Evolutionary conservation across 2,113 vertebrate species (phyloP).

Genomic region (Nothobranchius kuhntae): DNA sequence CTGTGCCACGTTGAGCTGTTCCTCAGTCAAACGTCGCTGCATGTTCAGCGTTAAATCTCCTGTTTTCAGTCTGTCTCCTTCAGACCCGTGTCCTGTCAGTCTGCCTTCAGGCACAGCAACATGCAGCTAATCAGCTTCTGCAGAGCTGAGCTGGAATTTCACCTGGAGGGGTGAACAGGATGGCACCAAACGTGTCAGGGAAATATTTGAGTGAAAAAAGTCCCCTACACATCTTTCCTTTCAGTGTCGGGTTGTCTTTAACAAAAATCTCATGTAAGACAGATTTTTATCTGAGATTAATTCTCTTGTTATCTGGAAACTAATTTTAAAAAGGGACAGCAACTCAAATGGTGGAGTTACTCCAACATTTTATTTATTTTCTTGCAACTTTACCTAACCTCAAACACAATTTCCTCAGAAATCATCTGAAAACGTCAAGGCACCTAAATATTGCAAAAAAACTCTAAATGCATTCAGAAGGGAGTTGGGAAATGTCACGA

Average conservation of each 20-base stretch:
- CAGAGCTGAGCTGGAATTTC: slow-evolving; percentile 41
- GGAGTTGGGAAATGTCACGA: slow-evolving; percentile 62
- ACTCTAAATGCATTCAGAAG: slow-evolving; percentile 47
- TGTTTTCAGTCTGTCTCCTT: slow-evolving; percentile 10
- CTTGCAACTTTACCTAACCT: not conserved
- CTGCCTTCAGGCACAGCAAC: slow-evolving; percentile 27
- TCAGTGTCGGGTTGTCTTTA: slow-evolving; percentile 6
- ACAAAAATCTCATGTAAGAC: not conserved
- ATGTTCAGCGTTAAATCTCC: slow-evolving; percentile 16
- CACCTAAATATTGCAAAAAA: slow-evolving; percentile 14
- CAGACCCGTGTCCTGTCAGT: slow-evolving; percentile 33
- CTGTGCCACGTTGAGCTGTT: not conserved
- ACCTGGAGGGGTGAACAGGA: slow-evolving; percentile 47
- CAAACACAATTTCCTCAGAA: slow-evolving; percentile 18
- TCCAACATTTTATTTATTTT: not conserved
- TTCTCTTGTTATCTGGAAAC: no score
- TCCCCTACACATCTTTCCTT: not conserved
- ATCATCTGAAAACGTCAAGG: slow-evolving; percentile 5
- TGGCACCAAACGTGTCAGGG: not conserved
- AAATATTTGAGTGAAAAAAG: slow-evolving; percentile 22
- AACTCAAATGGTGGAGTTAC: not conserved
- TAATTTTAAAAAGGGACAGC: not conserved
- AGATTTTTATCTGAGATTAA: not conserved
- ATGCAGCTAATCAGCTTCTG: slow-evolving; percentile 20
- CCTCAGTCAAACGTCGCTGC: slow-evolving; percentile 3